Percentiles rank a stretch among this genome's conserved stretches.
Conservation (phyloP, 2,888 invertebrate species). For the Eledona agricola region DNA sequence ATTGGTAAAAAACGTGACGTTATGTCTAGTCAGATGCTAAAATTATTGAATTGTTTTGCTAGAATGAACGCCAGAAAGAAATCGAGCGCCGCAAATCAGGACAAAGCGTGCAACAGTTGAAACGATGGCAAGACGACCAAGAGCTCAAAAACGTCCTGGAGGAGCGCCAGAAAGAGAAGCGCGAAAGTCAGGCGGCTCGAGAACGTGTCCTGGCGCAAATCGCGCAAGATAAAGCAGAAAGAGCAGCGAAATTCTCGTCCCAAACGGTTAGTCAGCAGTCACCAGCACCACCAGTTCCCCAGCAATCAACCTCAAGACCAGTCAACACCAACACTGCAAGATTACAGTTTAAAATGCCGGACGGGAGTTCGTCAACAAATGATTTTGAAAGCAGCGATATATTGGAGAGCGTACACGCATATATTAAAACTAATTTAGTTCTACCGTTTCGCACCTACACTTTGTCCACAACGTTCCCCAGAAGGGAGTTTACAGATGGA, state of each 20-base stretch:
- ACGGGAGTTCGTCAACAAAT: conserved; percentile 78
- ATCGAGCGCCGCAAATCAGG: conserved; percentile 78
- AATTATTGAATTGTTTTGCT: conserved; percentile 3
- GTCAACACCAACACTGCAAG: conserved; percentile 66
- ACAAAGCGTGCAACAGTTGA: conserved; percentile 75
- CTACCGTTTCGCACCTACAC: conserved; percentile 69
- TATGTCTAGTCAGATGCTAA: too few relatives aligned
- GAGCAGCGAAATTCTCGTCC: conserved; percentile 64
- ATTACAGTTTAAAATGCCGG: conserved; percentile 87
- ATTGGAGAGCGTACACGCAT: conserved; percentile 66
- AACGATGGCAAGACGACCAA: conserved; percentile 77
- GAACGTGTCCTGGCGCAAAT: conserved; percentile 85
- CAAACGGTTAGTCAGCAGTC: conserved; percentile 14
- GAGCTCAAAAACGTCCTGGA: conserved; percentile 77
- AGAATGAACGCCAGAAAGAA: conserved; percentile 65
- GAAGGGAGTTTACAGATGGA: conserved; percentile 70
- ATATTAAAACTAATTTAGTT: conserved; percentile 57
- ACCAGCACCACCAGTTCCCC: conserved; percentile 40
- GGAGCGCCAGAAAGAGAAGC: conserved; percentile 78
- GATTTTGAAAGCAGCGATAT: conserved; percentile 76
- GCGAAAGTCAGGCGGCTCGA: conserved; percentile 77
- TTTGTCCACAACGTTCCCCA: conserved; percentile 81
- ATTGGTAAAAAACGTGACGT: too few relatives aligned
- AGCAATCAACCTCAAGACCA: conserved; percentile 42
- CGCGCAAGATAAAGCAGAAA: conserved; percentile 81